Conservation (phyloP, 2,797 vertebrate genomes). For the Garrulus glandarius region DNA sequence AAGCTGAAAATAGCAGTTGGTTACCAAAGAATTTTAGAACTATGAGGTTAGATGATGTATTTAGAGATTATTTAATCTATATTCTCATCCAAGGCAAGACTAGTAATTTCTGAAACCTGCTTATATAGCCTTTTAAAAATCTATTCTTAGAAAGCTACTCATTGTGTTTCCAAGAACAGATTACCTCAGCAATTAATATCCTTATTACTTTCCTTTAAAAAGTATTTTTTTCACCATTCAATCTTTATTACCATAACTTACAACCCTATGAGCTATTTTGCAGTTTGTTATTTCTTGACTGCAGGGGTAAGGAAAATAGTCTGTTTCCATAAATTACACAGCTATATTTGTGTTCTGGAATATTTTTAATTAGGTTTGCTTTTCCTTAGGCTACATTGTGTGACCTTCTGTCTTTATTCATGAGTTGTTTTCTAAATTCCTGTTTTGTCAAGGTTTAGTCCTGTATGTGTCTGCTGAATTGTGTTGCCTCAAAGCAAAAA, state of each 20-base stretch:
- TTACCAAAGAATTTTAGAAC: not conserved
- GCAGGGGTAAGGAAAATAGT: not conserved
- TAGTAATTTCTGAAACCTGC: not conserved
- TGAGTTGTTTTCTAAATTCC: not conserved
- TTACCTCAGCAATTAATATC: not conserved
- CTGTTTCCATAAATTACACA: not conserved
- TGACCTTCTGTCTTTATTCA: not conserved
- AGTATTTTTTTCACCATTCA: not conserved
- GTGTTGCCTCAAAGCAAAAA: not conserved
- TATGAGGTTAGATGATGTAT: not conserved
- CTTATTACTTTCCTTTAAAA: not conserved
- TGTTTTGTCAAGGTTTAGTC: not conserved
- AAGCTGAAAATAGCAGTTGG: not conserved
- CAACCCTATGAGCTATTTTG: not conserved
- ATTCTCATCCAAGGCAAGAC: not conserved
- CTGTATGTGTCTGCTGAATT: not conserved
- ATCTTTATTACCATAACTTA: not conserved
- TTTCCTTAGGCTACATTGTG: not conserved
- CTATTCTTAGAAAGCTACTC: not conserved
- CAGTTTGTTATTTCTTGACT: not conserved
- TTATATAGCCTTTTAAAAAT: not conserved
- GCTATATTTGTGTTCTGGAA: not conserved
- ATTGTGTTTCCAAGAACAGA: not conserved
- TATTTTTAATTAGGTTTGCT: not conserved
- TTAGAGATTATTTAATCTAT: not conserved